A percentile compares a stretch with the other conserved stretches of the same genome.
Conservation (phyloP, 2,888 invertebrate genomes). For the Ischnura elegans region DNA sequence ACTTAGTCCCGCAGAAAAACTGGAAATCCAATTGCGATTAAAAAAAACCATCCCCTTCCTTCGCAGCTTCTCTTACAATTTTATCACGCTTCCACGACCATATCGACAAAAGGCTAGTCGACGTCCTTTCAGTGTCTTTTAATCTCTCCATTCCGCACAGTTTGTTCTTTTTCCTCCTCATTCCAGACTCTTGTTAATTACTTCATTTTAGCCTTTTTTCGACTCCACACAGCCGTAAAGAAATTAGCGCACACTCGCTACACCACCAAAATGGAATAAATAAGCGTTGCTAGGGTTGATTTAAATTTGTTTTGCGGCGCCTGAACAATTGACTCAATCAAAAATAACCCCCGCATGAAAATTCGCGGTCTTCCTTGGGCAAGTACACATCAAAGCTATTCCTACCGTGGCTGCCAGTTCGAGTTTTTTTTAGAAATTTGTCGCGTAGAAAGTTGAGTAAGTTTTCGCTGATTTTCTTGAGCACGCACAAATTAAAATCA, state of each 20-base stretch:
- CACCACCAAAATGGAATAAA: neutral
- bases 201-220: neutral
- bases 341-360: neutral
- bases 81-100: conserved; percentile 18
- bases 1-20: neutral
- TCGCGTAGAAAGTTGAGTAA: too few species aligned
- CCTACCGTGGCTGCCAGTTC: too few species aligned
- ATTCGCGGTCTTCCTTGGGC: neutral
- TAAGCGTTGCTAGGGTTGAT: neutral
- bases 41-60: neutral
- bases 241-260: conserved; percentile 17
- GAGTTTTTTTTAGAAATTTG: too few species aligned
- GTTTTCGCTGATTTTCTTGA: too few species aligned
- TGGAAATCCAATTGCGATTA: neutral
- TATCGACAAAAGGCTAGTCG: conserved; percentile 33
- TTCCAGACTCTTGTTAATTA: neutral
- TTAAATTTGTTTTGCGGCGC: neutral
- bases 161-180: neutral
- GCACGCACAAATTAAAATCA: too few species aligned
- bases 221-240: neutral
- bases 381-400: neutral
- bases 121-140: neutral
- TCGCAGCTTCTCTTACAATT: neutral
- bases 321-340: neutral
- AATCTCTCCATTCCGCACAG: neutral